Evolutionary conservation across 2,113 vertebrate species (phyloP).

Genomic region (Butorides virescens): DNA sequence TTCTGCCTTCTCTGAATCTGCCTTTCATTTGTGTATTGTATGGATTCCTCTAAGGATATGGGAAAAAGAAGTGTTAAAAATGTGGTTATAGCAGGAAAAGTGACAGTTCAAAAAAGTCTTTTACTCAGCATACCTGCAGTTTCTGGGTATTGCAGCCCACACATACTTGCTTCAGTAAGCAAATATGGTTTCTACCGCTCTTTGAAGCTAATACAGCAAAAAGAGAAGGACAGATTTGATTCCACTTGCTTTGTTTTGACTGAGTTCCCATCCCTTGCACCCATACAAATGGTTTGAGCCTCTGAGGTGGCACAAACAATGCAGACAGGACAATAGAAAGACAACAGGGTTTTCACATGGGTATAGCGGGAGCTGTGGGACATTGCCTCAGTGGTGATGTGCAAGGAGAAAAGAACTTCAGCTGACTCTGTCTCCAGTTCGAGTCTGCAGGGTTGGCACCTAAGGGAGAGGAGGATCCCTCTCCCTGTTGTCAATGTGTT

Average conservation of each 20-base stretch:
- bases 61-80: conserved; percentile 13
- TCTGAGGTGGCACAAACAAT: neutral
- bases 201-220: neutral
- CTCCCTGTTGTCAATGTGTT: neutral
- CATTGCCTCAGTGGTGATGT: neutral
- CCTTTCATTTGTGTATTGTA: conserved; percentile 34
- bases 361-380: neutral
- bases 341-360: neutral
- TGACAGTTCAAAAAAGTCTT: neutral
- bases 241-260: neutral
- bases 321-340: neutral
- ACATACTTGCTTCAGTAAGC: neutral
- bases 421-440: neutral
- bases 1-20: conserved; percentile 41
- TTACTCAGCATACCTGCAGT: neutral
- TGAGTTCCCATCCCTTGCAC: neutral
- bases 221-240: neutral
- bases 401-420: neutral
- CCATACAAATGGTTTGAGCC: neutral
- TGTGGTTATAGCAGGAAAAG: neutral
- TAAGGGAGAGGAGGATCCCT: neutral
- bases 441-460: neutral
- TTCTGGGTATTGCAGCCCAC: neutral
- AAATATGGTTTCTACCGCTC: neutral
- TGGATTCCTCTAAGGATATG: conserved; percentile 2